Base-by-base conservation (phyloP, 2,888 invertebrate species). In the Odontomyia ornata region DNA sequence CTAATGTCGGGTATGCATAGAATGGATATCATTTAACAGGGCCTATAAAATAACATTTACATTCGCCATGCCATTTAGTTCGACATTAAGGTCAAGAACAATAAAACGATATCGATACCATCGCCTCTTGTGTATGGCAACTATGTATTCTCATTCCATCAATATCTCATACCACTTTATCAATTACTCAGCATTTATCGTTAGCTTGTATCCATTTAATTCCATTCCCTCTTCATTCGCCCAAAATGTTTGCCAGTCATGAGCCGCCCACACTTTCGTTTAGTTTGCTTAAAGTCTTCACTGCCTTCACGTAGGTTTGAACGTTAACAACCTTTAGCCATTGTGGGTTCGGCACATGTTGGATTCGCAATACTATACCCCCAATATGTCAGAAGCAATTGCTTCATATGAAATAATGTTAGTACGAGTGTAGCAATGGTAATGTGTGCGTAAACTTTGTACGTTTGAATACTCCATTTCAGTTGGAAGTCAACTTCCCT, bases 171-270 rank as follows among this genome's bases (percentile, higher is more conserved):
- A 13, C 43, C 21, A 18, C 43, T 67, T n/a, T 30, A n/a, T 4
- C 67, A 67, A 67, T 67, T 27, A 36, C 43, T 27, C 67, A 23
- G 67, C 67, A 67, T 25, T 67, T 30, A 67, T 67, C 43, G 67
- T 2, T 28, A 25, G 27, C 64, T 21, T 23, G 69, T 71, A 28
- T 72, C 72, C 72, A 72, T 72, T 72, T 72, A 72, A 56, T 72
- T 28, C n/a, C 18, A 56, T 56, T 18, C 67, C 67, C 65, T 65
- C 28, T 13, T 13, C 18, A 43, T 21, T 43, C 43, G 67, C 67
- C 67, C n/a, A 67, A 67, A 67, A 52, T 36, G 36, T 52, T 64
- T 21, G n/a, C 43, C 36, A 43, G 43, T 43, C 43, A 43, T 46
- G 67, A 27, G 67, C 67, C 67, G 67, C 71, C 47, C 71, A 71